These are phyloP conservation scores for Pseudococcus longispinus DNA, from an alignment of 2,888 invertebrate species.

Conservation along the genomic window DNA sequence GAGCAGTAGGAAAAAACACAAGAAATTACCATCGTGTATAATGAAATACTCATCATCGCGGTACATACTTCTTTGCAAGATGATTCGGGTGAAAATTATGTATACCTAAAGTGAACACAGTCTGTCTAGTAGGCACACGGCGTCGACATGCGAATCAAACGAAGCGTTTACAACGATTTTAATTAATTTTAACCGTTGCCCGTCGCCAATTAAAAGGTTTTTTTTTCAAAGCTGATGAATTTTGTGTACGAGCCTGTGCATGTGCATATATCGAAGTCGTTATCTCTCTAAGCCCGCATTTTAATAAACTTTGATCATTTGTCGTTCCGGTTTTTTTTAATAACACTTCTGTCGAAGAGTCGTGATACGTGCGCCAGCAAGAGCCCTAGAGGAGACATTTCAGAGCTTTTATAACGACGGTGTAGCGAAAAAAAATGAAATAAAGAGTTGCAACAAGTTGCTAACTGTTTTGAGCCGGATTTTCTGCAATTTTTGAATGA, in stretches of 20 bases:
- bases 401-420: too few species aligned
- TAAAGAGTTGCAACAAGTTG: too few species aligned
- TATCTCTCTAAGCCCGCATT: conserved; percentile 4
- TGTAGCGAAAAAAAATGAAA: too few species aligned
- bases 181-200: not conserved
- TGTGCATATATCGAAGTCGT: not conserved
- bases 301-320: conserved; percentile 5
- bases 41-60: not conserved
- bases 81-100: not conserved
- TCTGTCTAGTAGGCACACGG: not conserved
- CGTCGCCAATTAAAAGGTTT: conserved; percentile 16
- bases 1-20: not conserved
- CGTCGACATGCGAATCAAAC: conserved; percentile 3
- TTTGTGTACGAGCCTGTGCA: not conserved
- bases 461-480: too few species aligned
- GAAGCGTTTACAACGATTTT: conserved; percentile 16
- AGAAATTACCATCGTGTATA: not conserved
- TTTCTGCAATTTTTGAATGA: too few species aligned
- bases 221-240: not conserved
- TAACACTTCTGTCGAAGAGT: not conserved
- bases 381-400: not conserved
- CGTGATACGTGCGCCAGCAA: too few species aligned
- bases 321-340: conserved; percentile 20
- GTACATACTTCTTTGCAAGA: not conserved
- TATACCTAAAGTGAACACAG: not conserved